Conservation (phyloP, 2,888 invertebrate genomes). For the Sesia apiformis region DNA sequence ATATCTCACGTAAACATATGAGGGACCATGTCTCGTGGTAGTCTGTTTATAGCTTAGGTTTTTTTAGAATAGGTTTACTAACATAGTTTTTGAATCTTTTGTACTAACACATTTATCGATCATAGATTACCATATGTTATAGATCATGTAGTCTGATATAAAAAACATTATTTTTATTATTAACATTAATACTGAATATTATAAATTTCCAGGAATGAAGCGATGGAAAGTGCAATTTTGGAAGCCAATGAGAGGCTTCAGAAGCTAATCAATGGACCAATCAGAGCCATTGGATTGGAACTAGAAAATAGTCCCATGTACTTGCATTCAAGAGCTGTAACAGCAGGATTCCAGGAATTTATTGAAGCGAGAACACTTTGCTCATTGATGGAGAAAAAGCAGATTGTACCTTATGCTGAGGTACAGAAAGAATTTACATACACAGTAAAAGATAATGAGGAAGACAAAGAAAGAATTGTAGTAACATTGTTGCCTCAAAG, state of each 20-base stretch:
- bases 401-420: conserved; percentile 75
- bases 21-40: too few relatives aligned
- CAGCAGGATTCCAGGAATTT: conserved; percentile 82
- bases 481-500: conserved; percentile 52
- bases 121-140: too few relatives aligned
- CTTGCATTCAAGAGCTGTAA: conserved; percentile 47
- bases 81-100: too few relatives aligned
- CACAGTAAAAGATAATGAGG: conserved; percentile 19
- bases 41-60: too few relatives aligned
- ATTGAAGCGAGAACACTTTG: conserved; percentile 89
- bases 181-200: not conserved
- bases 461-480: conserved; percentile 24
- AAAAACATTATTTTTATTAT: not conserved
- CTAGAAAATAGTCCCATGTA: conserved; percentile 80
- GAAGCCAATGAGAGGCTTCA: conserved; percentile 79
- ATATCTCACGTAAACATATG: too few relatives aligned
- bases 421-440: conserved; percentile 73
- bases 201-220: conserved; percentile 36
- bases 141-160: not conserved
- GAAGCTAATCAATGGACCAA: conserved; percentile 71
- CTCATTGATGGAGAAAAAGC: conserved; percentile 77
- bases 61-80: too few relatives aligned
- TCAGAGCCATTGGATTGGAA: conserved; percentile 80
- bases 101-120: too few relatives aligned
- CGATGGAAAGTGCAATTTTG: conserved; percentile 32